Evolutionary conservation across 2,797 vertebrate genomes (phyloP).

Genomic region (Pseudochirops cupreus): DNA sequence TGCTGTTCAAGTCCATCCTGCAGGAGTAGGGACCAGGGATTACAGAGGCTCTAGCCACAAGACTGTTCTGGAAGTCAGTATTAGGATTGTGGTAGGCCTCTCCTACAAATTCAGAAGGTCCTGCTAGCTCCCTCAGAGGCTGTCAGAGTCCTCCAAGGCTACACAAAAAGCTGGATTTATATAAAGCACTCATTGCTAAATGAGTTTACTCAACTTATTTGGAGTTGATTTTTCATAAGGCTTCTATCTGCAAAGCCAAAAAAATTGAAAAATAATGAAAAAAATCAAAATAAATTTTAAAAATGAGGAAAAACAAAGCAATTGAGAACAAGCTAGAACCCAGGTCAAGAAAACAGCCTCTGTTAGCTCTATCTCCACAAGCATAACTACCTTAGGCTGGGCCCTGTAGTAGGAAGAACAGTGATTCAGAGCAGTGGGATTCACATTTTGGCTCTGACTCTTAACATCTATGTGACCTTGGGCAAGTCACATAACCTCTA

Average conservation of each 20-base stretch:
- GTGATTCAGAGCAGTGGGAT: background rate
- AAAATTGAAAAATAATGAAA: background rate
- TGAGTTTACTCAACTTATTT: background rate
- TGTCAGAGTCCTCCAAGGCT: background rate
- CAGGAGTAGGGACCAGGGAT: rapidly evolving
- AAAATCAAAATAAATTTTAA: background rate
- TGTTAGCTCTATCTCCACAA: background rate
- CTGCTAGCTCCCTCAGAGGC: background rate
- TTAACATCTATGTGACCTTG: background rate
- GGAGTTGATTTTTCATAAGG: background rate
- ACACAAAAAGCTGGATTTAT: background rate
- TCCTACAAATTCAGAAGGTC: background rate
- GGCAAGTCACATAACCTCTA: background rate
- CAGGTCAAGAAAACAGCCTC: background rate
- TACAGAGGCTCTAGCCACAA: background rate
- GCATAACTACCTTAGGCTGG: background rate
- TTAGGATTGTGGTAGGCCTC: background rate
- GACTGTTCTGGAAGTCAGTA: background rate
- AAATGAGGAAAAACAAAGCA: background rate
- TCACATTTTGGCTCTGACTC: background rate
- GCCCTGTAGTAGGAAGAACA: background rate
- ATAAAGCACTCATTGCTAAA: background rate
- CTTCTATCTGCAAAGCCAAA: background rate
- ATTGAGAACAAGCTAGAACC: background rate
- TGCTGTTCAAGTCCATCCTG: background rate